Base-by-base conservation (phyloP, 2,113 vertebrate genomes). In the Eulacestoma nigropectus region DNA sequence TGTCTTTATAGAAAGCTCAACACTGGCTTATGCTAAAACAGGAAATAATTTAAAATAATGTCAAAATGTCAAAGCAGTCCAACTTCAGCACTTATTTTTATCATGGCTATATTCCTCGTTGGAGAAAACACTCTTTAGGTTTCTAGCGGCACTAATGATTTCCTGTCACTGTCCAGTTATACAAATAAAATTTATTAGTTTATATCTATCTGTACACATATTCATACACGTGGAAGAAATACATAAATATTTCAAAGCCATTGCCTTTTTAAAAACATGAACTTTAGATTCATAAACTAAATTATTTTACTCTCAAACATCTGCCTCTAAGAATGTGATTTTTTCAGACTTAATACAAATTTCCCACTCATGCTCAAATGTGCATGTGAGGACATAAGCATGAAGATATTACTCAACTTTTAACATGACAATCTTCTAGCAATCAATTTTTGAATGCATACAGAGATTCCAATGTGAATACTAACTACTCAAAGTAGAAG, bases 321-420 rank as follows among this genome's bases (percentile, higher is more conserved):
- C 22, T 41, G 3, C 29, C 0, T 0, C 42, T 57, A 74, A 56
- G 15, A 89, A 62, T 7, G 6, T 13, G 10, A 27, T 16, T 67
- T 26, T 35, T 53, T 74, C 47, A 35, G 21, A 81, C 7, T 74
- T 46, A 6, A 39, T 22, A 33, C 6, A 78, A n/a, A 46, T 47
- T 77, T 92, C 47, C 42, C 11, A 50, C 12, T 47, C 13, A 19
- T 33, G 18, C 18, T 81, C 29, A 69, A 50, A 81, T 16, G 9
- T 39, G 29, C 18, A 19, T 23, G 4, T 3, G 3, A 73, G n/a
- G 32, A 57, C 39, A n/a, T 6, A 47, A 68, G 9, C 0, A 1
- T 27, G 23, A 77, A 53, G 39, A 91, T 62, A 49, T 63, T 42
- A 37, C 44, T 27, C 20, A 83, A 29, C 3, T 70, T 74, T 42